Base-by-base conservation (phyloP, 2,797 vertebrate species). In the Rhadinocentrus ornatus region DNA sequence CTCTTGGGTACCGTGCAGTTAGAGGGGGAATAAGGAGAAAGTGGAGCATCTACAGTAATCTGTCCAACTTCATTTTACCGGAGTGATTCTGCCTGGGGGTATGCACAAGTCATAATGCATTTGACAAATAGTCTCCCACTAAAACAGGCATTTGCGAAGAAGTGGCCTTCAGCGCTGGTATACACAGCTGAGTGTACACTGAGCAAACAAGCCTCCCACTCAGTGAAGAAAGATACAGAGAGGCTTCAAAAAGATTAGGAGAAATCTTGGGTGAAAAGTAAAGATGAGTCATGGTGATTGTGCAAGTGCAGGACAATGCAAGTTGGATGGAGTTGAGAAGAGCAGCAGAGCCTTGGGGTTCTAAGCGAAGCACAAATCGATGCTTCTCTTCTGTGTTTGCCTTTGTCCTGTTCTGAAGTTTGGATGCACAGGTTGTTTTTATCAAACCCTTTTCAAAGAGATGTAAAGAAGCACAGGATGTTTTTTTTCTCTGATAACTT, bases 121-220 rank as follows among this genome's bases (percentile, higher is more conserved):
- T 94, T 93, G 91, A 93, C 93, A 94, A 94, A 95, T 92, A 93
- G 92, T 94, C 91, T 92, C 89, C 89, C 80, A 86, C 90, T 91
- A 93, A 93, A 94, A 94, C 92, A 92, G 91, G 93, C 93, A 93
- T 94, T 94, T 93, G 91, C 86, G 81, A 91, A 94, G 91, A 95
- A 93, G 91, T 93, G 93, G 92, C 92, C 93, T 93, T 93, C 92
- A 93, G 94, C 91, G 76, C 88, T 93, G 88, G 89, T 92, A 89
- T 89, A 93, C 92, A 92, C 88, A 91, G 91, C 86, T 87, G 88
- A 93, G 91, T 92, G 89, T 93, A 90, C 90, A 77, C 90, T 87
- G 92, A 94, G 93, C 92, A 92, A 94, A 94, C 93, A 94, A 92
- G 89, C 91, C 93, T 91, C 94, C 94, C 93, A 93, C 94, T 93